These are phyloP conservation scores for Habroteleia sp. DNA, from an alignment of 2,888 invertebrate genomes.

Conservation along the genomic window DNA sequence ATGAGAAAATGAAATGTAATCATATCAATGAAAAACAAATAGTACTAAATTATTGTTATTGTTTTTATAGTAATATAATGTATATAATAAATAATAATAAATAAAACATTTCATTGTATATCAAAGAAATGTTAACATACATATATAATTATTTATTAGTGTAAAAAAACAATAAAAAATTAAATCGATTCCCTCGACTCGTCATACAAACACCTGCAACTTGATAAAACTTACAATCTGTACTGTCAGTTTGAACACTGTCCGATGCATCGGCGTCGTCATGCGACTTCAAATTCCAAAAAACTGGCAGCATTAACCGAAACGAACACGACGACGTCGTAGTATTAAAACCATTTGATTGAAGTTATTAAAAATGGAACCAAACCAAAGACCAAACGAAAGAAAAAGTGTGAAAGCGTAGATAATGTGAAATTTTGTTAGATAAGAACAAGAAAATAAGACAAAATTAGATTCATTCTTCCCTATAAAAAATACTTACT, in stretches of 20 bases:
- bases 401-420: slow-evolving; percentile 33
- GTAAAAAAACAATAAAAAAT: not conserved
- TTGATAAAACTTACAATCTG: slow-evolving; percentile 76
- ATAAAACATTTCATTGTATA: not conserved
- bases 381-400: slow-evolving; percentile 11
- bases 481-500: slow-evolving; percentile 70
- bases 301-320: slow-evolving; percentile 78
- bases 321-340: slow-evolving; percentile 63
- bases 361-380: slow-evolving; percentile 4
- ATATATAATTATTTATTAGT: not conserved
- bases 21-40: too few species aligned
- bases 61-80: too few species aligned
- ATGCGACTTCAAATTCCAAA: slow-evolving; percentile 79
- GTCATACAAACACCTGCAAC: slow-evolving; percentile 42
- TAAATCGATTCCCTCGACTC: not conserved
- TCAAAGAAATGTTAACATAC: not conserved
- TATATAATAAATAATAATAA: not conserved
- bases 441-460: slow-evolving; percentile 4
- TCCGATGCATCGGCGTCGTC: slow-evolving; percentile 80
- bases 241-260: slow-evolving; percentile 79
- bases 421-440: slow-evolving; percentile 16
- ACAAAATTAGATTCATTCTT: slow-evolving; percentile 1
- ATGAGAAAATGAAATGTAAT: too few species aligned
- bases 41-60: too few species aligned
- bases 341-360: slow-evolving; percentile 34